Base-by-base conservation (phyloP, 2,888 invertebrate genomes). In the Drosophila basisetae region DNA sequence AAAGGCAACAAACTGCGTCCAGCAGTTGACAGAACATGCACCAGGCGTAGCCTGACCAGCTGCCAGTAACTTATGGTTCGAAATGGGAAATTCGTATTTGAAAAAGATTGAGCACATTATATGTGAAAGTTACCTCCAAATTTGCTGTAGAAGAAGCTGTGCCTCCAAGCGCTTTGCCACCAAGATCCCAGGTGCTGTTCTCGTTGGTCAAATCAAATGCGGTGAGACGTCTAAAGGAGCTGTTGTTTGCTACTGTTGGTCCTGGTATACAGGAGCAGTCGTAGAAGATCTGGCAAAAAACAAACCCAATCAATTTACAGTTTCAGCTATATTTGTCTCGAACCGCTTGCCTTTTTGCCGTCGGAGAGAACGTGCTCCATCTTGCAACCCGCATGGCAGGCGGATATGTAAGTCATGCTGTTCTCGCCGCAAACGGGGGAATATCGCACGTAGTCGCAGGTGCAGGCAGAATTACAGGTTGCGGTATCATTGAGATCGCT, bases 301-400 rank as follows among this genome's bases (percentile, higher is more conserved):
- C 13, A 53, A 13, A 16, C 4, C 9, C 22, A 33, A 53, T 22
- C 9, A 47, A 16, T 25, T 25, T 25, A 47, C 9, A 16, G 4
- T 1, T 47, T 9, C 4, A 7, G 47, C 25, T 16, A 47, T 25
- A 16, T 2, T 16, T 16, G 9, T 4, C 18, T 37, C 7, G 7
- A 28, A 13, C 25, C n/a, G 2, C 75, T 70, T 53, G 94, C 94
- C 92, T 94, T 94, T 35, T 92, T 92, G 39, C 94, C 94, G 76
- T 94, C 94, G 5, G 85, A 35, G 0, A 90, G 89, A 13, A 91
- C 89, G 49, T 93, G 90, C 75, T 94, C 92, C 31, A 92, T 92
- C 59, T 93, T 94, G 90, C 97, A 97, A 7, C 97, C 97, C 28
- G 97, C 97, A 91, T 96, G 96, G 90, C 97, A 97, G 7, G 97